Percentiles rank a stretch among this genome's conserved stretches.
These are phyloP conservation scores for Catharus fuscescens DNA, from an alignment of 2,113 vertebrate species.

Conservation along the genomic window DNA sequence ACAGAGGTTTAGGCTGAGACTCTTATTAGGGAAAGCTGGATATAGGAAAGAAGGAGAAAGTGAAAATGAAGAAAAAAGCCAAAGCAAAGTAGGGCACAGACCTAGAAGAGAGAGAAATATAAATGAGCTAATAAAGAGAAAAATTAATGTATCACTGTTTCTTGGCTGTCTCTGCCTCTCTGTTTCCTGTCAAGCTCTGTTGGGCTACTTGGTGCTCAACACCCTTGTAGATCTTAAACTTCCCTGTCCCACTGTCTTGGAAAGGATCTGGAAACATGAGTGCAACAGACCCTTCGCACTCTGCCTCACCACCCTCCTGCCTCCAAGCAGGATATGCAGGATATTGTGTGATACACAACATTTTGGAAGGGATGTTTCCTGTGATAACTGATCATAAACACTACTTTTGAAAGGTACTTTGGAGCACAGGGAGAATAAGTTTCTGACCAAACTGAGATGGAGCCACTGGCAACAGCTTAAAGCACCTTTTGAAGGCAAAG, in stretches of 20 bases:
- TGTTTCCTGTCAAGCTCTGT: background rate
- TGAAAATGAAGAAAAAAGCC: background rate
- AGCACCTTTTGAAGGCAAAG: background rate
- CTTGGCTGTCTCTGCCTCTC: background rate
- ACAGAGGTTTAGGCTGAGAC: background rate
- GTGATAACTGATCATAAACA: background rate
- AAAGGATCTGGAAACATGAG: background rate
- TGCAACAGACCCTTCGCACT: rapidly evolving
- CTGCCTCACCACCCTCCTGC: background rate
- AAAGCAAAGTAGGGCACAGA: background rate
- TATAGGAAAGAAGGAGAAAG: background rate
- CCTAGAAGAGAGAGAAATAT: background rate
- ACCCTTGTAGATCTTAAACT: background rate
- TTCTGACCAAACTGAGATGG: background rate
- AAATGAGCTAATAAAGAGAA: background rate
- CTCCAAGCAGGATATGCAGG: background rate
- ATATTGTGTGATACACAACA: background rate
- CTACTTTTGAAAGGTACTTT: background rate
- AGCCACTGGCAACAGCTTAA: background rate
- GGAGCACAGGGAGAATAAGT: background rate
- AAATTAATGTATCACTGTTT: rapidly evolving
- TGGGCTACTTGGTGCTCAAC: background rate
- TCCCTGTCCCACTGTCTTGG: rapidly evolving
- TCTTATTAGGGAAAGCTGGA: background rate
- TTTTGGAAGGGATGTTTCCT: background rate